Evolutionary conservation across 1,140 invertebrate species (phyloP), one percentile per base, ranked within the genome.

Genomic region (Stenopsyche tienmushanensis): DNA sequence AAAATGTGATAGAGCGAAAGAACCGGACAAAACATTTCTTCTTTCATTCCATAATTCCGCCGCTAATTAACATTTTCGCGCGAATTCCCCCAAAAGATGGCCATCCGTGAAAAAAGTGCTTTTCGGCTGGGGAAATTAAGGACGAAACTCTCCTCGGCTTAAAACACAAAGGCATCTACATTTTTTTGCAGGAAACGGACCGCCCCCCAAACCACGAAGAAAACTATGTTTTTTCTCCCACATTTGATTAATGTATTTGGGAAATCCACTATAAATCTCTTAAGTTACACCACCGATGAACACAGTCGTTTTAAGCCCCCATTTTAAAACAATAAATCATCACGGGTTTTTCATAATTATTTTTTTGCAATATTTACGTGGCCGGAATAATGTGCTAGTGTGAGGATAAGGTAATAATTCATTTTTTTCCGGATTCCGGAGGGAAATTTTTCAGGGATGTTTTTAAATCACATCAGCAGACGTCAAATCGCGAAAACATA

Each of bases 231-330:
- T 57, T 53, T 26, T 9, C 15, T 13, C 39, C 42, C 24, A n/a
- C 57, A 49, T 60, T 60, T 60, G 57, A 60, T 60, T 60, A 47
- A 60, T 60, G 57, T 60, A 60, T 60, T 60, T 34, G 10, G 57
- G 57, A 60, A 60, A 60, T 60, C 57, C 57, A 47, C 42, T 60
- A 47, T 60, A 60, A 60, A 60, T 60, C 57, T 60, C 41, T 60
- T 18, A 44, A 60, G 24, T 60, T 60, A 42, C 57, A 47, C 42
- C 24, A 26, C 57, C 42, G 42, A 60, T 60, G 57, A 60, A 60
- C 57, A 60, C 42, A 34, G 42, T 60, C 23, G 57, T 44, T 60
- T 60, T 47, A 47, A 60, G 15, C 15, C 23, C 52, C n/a, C 26
- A 50, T 5, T 50, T 50, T 20, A 21, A 3, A 8, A 18, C 15